Base-by-base conservation (phyloP, 2,113 vertebrate genomes). In the Muscicapa adusta region DNA sequence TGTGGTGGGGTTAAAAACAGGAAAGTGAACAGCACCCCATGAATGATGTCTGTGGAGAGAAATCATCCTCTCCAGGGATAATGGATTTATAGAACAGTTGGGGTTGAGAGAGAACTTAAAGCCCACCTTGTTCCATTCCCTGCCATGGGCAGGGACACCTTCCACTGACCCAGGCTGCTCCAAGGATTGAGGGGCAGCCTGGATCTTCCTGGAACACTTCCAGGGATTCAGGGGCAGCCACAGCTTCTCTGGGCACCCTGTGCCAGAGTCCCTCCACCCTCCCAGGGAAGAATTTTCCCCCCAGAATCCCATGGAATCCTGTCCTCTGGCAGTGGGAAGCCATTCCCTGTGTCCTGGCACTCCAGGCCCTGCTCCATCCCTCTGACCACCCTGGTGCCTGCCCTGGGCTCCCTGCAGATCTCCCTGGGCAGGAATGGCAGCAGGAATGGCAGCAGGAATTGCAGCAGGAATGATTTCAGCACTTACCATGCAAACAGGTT, bases 401-500 rank as follows among this genome's bases (percentile, higher is more conserved):
- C 56, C 5, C 38, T 19, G 56, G 9, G 4, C 43, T 29, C 29
- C 0, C 43, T 7, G 19, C 63, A 68, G 63, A 48, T 45, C 61
- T 17, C 5, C n/a, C 70, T 0, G 12, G 29, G 36, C 45, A 22
- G 31, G 48, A 15, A 14, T 26, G 48, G 48, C 48, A 25, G 48
- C 48, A 50, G 48, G 24, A 8, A 26, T 51, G 47, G 47, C 47
- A 25, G 23, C 48, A 50, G 48, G 24, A 8, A 26, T 51, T 23
- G 47, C 47, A 25, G 23, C 47, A 48, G 47, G 47, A 14, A 8
- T 25, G 14, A 50, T 50, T 28, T 28, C 50, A 51, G 50, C 26
- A 97, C 99, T 98, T 79, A 99, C 99, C 99, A 99, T 0, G 99
- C 99, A 3, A 99, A 99, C 67, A 99, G 98, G 97, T 99, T 99